Evolutionary conservation across 1,140 invertebrate species (phyloP), one percentile per base, ranked within the genome.

Genomic region (Scaptomyza montana): DNA sequence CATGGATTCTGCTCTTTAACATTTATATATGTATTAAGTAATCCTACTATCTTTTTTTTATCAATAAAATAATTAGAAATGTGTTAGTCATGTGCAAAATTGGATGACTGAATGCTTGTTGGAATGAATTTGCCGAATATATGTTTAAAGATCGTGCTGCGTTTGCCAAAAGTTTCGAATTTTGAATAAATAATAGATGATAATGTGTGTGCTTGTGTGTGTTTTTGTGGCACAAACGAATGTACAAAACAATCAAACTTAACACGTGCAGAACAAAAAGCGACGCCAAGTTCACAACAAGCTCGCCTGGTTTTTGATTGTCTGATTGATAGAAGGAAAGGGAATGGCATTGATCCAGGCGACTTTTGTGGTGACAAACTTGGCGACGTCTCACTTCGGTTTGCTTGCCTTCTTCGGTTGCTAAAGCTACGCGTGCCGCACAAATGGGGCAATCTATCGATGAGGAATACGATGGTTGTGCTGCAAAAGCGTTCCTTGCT

Each of bases 141-240:
- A 16, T 16, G 16, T 16, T 16, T 16, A 16, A 16, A 16, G 16
- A 69, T 36, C 82, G 78, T 86, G 78, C 81, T 81, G 67, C 78
- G 65, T 76, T 87, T 62, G 63, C 73, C 80, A 74, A 80, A 39
- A 39, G 21, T 25, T 39, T 39, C 7, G 30, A 30, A 30, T 30
- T 30, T 25, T 25, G 21, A 25, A 25, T 30, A 30, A 3, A 10
- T 10, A 3, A 39, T 0, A 39, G 36, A 39, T 39, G 36, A 39
- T 10, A 39, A 39, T 39, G 3, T 10, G 93, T 92, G 16, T 16
- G 16, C 1, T 16, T 16, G 16, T 16, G 16, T 86, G 92, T 93
- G 92, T 91, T 92, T 93, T 93, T 93, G 93, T 93, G 21, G 21
- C 21, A 93, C 91, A 36, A 92, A 90, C 87, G 89, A 90, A 89